Percentiles rank a stretch among this genome's conserved stretches.
Evolutionary conservation across 2,113 vertebrate species (phyloP).

Genomic region (Rhinolophus sinicus): DNA sequence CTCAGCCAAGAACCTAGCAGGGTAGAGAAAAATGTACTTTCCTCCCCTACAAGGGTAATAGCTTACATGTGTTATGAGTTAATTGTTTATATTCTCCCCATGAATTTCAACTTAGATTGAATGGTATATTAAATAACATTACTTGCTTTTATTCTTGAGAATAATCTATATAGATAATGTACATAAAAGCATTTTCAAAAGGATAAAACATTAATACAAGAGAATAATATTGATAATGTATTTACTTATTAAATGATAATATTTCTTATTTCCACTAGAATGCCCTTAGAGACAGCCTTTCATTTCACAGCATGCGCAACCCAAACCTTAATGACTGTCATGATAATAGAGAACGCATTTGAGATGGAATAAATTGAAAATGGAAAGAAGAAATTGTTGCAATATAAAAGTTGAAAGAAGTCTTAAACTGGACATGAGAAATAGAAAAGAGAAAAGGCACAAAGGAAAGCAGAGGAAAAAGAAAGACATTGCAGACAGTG

Average conservation of each 20-base stretch:
- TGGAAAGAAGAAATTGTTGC: neutral
- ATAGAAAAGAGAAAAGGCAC: neutral
- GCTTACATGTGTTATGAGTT: neutral
- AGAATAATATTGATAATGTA: neutral
- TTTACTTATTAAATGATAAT: neutral
- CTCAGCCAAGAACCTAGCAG: neutral
- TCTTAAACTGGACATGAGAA: neutral
- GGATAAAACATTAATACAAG: neutral
- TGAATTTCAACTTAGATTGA: neutral
- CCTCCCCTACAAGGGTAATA: neutral
- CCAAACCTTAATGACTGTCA: neutral
- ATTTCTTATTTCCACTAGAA: neutral
- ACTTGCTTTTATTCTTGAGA: neutral
- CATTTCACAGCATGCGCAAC: neutral
- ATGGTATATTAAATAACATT: neutral
- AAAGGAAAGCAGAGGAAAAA: neutral
- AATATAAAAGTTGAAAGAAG: neutral
- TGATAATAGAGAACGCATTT: neutral
- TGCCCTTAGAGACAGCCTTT: neutral
- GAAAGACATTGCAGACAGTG: neutral
- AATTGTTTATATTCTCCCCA: neutral
- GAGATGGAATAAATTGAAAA: neutral
- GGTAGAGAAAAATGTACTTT: neutral
- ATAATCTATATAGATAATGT: neutral
- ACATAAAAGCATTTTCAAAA: neutral